Base-by-base conservation (phyloP, 2,797 vertebrate species). In the Melanotaenia trifasciata region DNA sequence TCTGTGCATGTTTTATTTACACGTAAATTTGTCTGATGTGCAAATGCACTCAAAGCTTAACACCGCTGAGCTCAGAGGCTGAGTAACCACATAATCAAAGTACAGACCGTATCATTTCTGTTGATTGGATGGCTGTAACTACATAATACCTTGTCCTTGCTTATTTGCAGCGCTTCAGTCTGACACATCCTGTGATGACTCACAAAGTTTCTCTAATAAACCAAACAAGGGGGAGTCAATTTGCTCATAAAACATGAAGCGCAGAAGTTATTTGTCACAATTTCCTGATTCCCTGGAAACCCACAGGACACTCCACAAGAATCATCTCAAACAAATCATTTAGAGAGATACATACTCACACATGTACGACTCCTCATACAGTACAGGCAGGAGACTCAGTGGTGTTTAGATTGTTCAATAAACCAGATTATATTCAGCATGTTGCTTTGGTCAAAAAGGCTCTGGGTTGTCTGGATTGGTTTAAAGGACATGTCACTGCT, bases 81-180 rank as follows among this genome's bases (percentile, higher is more conserved):
- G 78, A 74, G 66, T 80, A 83, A 80, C 67, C 69, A 70, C 79
- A 22, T 87, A 79, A 85, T 87, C 70, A 81, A 76, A 86, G 86
- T 64, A 72, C 75, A 78, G 60, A 66, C 58, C 26, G 50, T 87
- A 76, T 89, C 76, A 87, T 90, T 84, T 76, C 59, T 76, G 79
- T 58, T 89, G 86, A 90, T 86, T 81, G 85, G 84, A 81, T 5
- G 68, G 68, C 74, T 83, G 89, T 86, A 85, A 84, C 76, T 58
- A 77, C 86, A 83, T 76, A 74, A 85, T 67, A 63, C 70, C 56
- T 68, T 75, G 54, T 84, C 76, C 54, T 32, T 67, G 86, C 77
- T 78, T 70, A 62, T 89, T 87, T 64, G 51, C 76, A 22, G 61
- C 78, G 53, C 76, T 81, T 65, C 70, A 53, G 70, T 75, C 61